phyloP scores from a whole-genome alignment of 2,797 vertebrate species.

The Sardinella longiceps region DNA sequence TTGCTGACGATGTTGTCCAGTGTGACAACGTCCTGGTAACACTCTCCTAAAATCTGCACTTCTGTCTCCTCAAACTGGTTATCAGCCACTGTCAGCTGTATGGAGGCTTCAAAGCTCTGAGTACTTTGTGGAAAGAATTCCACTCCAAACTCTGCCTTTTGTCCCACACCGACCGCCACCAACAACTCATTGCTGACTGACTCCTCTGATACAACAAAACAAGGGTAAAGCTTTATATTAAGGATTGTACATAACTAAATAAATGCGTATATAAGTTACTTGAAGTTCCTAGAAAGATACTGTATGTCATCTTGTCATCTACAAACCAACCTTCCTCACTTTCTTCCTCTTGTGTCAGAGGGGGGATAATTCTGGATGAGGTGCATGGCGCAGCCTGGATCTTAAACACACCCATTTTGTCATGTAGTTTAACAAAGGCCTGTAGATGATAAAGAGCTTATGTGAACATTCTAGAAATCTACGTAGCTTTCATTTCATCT shows the following conservation, averaged over 20 bases:
- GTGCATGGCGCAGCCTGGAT: constrained; percentile 71
- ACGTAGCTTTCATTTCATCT: background rate
- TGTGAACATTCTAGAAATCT: background rate
- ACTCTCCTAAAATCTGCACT: constrained; percentile 79
- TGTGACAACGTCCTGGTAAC: constrained; percentile 80
- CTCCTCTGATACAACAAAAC: constrained; percentile 51
- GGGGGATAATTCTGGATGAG: constrained; percentile 60
- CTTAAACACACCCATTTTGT: constrained; percentile 75
- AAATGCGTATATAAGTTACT: too few species aligned
- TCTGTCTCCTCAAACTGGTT: constrained; percentile 75
- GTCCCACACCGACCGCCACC: constrained; percentile 67
- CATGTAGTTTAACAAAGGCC: constrained; percentile 80
- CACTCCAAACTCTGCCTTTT: constrained; percentile 76
- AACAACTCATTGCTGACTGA: constrained; percentile 64
- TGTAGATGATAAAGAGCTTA: constrained; percentile 54
- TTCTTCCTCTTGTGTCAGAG: background rate
- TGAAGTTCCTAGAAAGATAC: too few species aligned
- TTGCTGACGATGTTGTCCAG: constrained; percentile 76
- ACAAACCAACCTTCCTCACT: background rate
- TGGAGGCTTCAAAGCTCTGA: constrained; percentile 66
- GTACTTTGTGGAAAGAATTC: constrained; percentile 73
- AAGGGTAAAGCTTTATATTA: background rate
- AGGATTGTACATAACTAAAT: too few species aligned
- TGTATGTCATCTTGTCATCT: background rate
- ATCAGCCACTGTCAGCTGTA: constrained; percentile 76